Evolutionary conservation across 2,888 invertebrate species (phyloP).

Genomic region (Sympetrum striolatum): DNA sequence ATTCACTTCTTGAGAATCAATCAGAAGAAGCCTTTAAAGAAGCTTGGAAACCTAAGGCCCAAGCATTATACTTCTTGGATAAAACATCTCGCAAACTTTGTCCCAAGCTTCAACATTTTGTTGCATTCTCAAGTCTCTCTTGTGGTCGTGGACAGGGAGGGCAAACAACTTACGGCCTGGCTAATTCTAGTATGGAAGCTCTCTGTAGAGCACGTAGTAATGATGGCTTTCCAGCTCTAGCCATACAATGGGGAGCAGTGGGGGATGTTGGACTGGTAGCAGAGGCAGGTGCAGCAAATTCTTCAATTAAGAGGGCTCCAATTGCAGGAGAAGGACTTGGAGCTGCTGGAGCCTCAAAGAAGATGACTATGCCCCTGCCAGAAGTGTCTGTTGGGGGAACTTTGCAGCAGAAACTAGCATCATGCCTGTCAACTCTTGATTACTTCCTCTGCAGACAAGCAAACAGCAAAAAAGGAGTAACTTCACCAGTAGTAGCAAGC

Average conservation of each 20-base stretch:
- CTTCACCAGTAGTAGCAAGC: constrained; percentile 70
- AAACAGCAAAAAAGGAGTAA: constrained; percentile 56
- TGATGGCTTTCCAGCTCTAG: constrained; percentile 78
- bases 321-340: constrained; percentile 9
- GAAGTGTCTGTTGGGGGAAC: constrained; percentile 69
- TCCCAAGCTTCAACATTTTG: constrained; percentile 71
- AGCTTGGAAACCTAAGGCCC: constrained; percentile 79
- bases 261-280: constrained; percentile 87
- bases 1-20: constrained; percentile 80
- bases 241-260: constrained; percentile 92
- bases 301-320: neutral
- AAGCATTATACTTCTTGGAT: constrained; percentile 82
- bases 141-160: constrained; percentile 92
- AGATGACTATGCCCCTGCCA: neutral
- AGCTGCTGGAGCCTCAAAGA: neutral
- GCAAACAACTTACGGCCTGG: constrained; percentile 89
- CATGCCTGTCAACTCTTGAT: constrained; percentile 75
- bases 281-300: constrained; percentile 60
- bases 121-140: constrained; percentile 89
- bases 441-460: constrained; percentile 70
- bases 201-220: constrained; percentile 77
- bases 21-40: constrained; percentile 71
- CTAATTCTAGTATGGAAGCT: constrained; percentile 89
- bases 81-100: constrained; percentile 67
- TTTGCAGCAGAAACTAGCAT: constrained; percentile 82